Base-by-base conservation (phyloP, 2,113 vertebrate genomes). In the Limnothrissa miodon region DNA sequence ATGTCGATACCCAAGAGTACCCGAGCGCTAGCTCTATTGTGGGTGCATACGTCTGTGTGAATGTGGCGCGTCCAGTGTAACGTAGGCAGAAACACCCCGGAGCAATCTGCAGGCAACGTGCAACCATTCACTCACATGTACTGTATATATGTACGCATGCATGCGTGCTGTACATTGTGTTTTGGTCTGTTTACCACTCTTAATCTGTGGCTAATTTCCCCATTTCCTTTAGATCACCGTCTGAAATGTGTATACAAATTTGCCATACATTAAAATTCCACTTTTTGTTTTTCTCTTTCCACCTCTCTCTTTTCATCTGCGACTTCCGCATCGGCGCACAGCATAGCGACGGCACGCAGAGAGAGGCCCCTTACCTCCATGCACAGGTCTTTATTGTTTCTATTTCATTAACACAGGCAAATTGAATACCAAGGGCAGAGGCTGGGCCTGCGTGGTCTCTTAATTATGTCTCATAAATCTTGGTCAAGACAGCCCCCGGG, bases 391-490 rank as follows among this genome's bases (percentile, higher is more conserved):
- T 84, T 87, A 87, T 90, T 90, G 88, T 83, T 92, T 89, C 89
- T 88, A 90, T 92, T 92, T 94, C 92, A 92, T 93, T 91, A 90
- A 92, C 93, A 88, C 92, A 90, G 91, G 89, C 89, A 93, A 93
- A 93, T 95, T 92, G 91, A 87, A 94, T 93, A 92, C 92, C 85
- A 87, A 82, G 84, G 87, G 91, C 85, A 89, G 88, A 90, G 92
- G 90, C 93, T 66, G 89, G 90, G 93, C 90, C 89, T 84, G 87
- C 87, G 88, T 90, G 93, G 90, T 92, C 92, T 93, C 90, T 94
- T 93, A 94, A 93, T 94, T 95, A 93, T 94, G 90, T 93, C 90
- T 93, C 93, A 93, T 95, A 93, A 93, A 95, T 93, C 93, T 93
- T 92, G 90, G 90, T 93, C 89, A 90, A 93, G 92, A 92, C 91